Evolutionary conservation across 1,140 invertebrate genomes (phyloP).

Genomic region (Chironomus striatipennis): DNA sequence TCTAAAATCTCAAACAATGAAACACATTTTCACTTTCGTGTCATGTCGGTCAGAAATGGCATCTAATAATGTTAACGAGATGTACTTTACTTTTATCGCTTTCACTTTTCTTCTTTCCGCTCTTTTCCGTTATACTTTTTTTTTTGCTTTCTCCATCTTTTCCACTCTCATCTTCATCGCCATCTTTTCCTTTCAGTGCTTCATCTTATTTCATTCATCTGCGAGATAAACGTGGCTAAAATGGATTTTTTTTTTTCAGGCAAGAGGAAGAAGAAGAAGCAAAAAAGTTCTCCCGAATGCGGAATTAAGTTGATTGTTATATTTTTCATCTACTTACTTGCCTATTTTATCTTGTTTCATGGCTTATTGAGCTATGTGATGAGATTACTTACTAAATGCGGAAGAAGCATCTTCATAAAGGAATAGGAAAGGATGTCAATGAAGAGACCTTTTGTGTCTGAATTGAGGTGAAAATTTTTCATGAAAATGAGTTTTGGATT

Average conservation of each 20-base stretch:
- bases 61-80: constrained; percentile 14
- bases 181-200: too few species aligned
- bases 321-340: background rate
- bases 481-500: too few species aligned
- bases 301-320: constrained; percentile 6
- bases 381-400: too few species aligned
- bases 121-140: background rate
- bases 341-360: background rate
- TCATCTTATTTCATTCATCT: too few species aligned
- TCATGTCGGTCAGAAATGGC: constrained; percentile 11
- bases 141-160: background rate
- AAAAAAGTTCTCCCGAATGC: background rate
- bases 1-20: background rate
- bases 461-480: too few species aligned
- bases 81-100: constrained; percentile 13
- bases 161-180: background rate
- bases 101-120: background rate
- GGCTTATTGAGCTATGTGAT: background rate
- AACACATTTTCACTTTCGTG: background rate
- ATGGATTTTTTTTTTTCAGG: background rate
- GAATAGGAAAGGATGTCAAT: too few species aligned
- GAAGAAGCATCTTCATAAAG: too few species aligned
- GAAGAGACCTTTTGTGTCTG: too few species aligned
- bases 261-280: background rate
- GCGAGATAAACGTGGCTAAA: too few species aligned